Base-by-base conservation (phyloP, 2,888 invertebrate genomes). In the Cantharis rustica region DNA sequence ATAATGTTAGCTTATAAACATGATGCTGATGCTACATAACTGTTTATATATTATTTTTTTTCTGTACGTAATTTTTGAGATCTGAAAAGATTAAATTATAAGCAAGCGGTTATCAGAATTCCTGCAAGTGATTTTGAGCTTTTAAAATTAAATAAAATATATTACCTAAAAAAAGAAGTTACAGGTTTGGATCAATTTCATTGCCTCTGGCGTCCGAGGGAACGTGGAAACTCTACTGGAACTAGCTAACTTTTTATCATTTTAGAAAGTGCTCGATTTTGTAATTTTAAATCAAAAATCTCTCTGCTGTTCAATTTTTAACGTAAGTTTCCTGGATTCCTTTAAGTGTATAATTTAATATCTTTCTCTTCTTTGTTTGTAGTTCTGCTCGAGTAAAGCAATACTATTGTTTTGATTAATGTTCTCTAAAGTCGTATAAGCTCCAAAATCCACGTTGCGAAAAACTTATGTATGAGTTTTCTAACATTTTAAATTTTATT, bases 361-460 rank as follows among this genome's bases (percentile, higher is more conserved):
- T 47, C 47, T 47, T 47, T 73, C 70, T 70, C 73, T 61, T 63
- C 69, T 16, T 73, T 73, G 63, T 76, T 76, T 73, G 71, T 31
- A 70, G 69, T 76, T 76, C 73, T 70, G 69, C 76, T 73, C 64
- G 76, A 76, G 66, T 73, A 71, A 76, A 76, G 69, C 17, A 69
- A 20, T 61, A 72, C 61, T 73, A 72, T 72, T 73, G 72, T 72
- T 76, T 73, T 69, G 76, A 73, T 66, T 73, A 70, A 73, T 76
- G 76, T 71, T 66, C 73, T 76, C 61, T 76, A 76, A 73, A 76
- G 73, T 68, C 70, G 69, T 69, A 73, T 72, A 69, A 69, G 70
- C 68, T 47, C 47, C 47, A 47, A 31, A 69, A 26, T 47, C 61
- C 69, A 73, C 61, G 73, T 63, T 17, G 62, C 17, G 69, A 73